Evolutionary conservation across 2,888 invertebrate species (phyloP).

Genomic region (Malacosoma neustria): DNA sequence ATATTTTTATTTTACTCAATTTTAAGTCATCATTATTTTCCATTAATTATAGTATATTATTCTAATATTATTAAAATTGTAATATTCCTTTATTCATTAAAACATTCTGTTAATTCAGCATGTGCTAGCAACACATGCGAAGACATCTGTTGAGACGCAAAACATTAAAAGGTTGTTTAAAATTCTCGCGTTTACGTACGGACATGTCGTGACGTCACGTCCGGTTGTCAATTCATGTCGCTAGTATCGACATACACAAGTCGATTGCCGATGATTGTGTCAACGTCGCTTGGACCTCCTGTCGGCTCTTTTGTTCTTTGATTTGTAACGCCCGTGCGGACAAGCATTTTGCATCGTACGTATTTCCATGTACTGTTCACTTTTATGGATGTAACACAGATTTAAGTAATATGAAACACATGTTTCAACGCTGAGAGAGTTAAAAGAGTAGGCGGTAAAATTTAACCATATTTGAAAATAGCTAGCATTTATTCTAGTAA

Average conservation of each 20-base stretch:
- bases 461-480: too few relatives aligned
- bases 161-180: constrained; percentile 66
- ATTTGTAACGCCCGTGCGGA: constrained; percentile 52
- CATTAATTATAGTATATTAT: too few relatives aligned
- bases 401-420: too few relatives aligned
- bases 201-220: constrained; percentile 58
- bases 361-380: too few relatives aligned
- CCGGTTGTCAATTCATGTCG: constrained; percentile 45
- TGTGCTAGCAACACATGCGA: constrained; percentile 35
- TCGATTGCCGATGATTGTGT: constrained; percentile 47
- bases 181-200: constrained; percentile 66
- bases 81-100: too few relatives aligned
- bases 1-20: too few relatives aligned
- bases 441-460: too few relatives aligned
- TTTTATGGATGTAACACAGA: background rate
- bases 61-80: too few relatives aligned
- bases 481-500: too few relatives aligned
- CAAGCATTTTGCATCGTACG: constrained; percentile 46
- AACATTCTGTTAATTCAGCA: too few relatives aligned
- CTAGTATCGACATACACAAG: constrained; percentile 26
- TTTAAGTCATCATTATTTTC: too few relatives aligned
- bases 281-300: constrained; percentile 61
- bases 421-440: too few relatives aligned
- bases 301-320: constrained; percentile 64
- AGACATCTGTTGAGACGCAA: constrained; percentile 58